Evolutionary conservation across 2,888 invertebrate species (phyloP), one percentile per base, ranked within the genome.

Genomic region (Protodeltote pygarga): DNA sequence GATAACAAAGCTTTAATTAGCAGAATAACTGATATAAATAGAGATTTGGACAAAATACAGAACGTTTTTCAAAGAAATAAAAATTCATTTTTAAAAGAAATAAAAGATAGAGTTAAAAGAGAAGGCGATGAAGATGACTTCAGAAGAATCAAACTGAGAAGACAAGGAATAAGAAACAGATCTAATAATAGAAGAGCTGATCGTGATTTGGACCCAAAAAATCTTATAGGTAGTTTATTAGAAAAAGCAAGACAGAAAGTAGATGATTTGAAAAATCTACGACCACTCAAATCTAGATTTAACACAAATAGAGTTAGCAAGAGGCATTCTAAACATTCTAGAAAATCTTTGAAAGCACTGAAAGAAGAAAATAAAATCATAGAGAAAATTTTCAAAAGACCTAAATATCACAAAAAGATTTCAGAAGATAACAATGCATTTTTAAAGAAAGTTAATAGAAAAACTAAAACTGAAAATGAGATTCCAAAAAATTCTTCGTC

Each of bases 21-120:
- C 5, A 73, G 75, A 54, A 60, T 85, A 5, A 55, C 57, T 8
- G 71, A 72, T 16, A 71, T 87, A 17, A 83, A 84, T 29, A 72
- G 68, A 16, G 78, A 83, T 38, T 75, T 87, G 9, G 69, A 69
- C 40, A 76, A 73, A 31, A 66, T 82, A 19, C 68, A 72, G 5
- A 65, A 61, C 4, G 24, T 73, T 3, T 77, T 79, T 17, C 60
- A 67, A 51, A 58, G 41, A 28, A 70, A 58, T 8, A 54, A 40
- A 19, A 67, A 38, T 14, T n/a, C n/a, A n/a, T n/a, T n/a, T n/a
- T n/a, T n/a, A n/a, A n/a, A n/a, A n/a, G n/a, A n/a, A n/a, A n/a
- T n/a, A n/a, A 49, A 25, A 3, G 21, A 71, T 20, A 75, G 78
- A 64, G 33, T 60, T n/a, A 81, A 77, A 60, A 68, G 87, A 2